Evolutionary conservation across 2,113 vertebrate genomes (phyloP).

Genomic region (Anguilla rostrata): DNA sequence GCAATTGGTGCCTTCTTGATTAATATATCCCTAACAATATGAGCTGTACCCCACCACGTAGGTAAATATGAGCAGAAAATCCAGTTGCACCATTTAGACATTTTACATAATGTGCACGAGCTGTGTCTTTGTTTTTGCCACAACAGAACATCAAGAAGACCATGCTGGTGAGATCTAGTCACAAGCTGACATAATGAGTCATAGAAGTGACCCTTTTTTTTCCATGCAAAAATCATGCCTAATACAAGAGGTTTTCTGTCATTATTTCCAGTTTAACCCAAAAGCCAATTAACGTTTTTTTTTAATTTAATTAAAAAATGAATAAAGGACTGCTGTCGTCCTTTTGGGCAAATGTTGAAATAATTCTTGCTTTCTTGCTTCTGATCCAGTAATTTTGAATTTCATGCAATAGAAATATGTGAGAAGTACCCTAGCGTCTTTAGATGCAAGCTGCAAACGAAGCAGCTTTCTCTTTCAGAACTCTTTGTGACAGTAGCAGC

Average conservation of each 20-base stretch:
- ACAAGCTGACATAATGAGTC: background rate
- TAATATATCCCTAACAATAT: background rate
- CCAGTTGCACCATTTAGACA: background rate
- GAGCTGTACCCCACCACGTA: background rate
- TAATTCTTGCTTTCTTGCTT: background rate
- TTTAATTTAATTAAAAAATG: slow-evolving; percentile 11
- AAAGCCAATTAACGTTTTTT: slow-evolving; percentile 43
- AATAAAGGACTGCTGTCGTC: slow-evolving; percentile 5
- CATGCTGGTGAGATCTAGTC: background rate
- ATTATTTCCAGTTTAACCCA: slow-evolving; percentile 34
- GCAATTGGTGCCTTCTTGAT: background rate
- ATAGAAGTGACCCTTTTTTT: background rate
- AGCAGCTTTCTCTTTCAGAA: too few species aligned
- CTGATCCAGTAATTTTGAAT: background rate
- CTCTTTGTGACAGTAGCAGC: too few species aligned
- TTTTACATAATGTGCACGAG: background rate
- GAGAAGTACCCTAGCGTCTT: too few species aligned
- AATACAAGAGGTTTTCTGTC: slow-evolving; percentile 17
- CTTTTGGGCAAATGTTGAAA: slow-evolving; percentile 43
- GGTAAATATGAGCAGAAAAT: background rate
- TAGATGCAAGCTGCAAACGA: too few species aligned
- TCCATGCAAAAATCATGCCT: slow-evolving; percentile 26
- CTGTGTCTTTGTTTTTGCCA: background rate
- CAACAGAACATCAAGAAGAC: background rate
- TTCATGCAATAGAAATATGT: background rate